phyloP scores from a whole-genome alignment of 2,888 invertebrate genomes.

The Tipula helvola region DNA sequence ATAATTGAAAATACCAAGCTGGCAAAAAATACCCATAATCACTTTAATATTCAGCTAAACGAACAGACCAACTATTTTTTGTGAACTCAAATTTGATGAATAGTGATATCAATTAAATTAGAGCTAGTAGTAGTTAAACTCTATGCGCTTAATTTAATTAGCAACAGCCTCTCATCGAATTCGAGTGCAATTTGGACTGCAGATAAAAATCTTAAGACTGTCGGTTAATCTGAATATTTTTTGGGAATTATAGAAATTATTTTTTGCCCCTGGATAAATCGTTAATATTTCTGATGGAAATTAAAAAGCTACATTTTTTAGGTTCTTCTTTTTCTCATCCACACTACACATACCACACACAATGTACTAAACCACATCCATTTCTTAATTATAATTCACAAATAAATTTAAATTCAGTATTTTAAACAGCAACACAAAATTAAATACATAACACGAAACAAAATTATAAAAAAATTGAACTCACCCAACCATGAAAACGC shows the following conservation, averaged over 20 bases:
- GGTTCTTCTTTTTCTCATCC: too few species aligned
- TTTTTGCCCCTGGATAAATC: too few species aligned
- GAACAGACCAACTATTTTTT: background rate
- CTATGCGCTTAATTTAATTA: background rate
- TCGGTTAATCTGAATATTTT: background rate
- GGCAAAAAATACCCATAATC: too few species aligned
- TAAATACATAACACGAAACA: background rate
- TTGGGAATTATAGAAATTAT: background rate
- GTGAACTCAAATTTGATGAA: background rate
- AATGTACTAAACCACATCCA: background rate
- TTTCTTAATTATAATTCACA: too few species aligned
- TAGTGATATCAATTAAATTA: background rate
- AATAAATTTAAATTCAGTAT: too few species aligned
- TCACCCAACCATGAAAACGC: background rate
- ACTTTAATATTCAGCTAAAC: background rate
- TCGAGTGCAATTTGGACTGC: background rate
- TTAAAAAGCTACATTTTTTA: too few species aligned
- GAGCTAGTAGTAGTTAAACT: too few species aligned
- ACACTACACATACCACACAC: too few species aligned
- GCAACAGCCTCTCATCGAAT: background rate
- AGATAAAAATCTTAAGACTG: background rate
- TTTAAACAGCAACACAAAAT: background rate
- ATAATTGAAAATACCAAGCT: too few species aligned
- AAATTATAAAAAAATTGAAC: background rate
- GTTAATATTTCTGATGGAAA: too few species aligned